Base-by-base conservation (phyloP, 64 coral and sea anemone species). In the Catalaphyllia jardinei region DNA sequence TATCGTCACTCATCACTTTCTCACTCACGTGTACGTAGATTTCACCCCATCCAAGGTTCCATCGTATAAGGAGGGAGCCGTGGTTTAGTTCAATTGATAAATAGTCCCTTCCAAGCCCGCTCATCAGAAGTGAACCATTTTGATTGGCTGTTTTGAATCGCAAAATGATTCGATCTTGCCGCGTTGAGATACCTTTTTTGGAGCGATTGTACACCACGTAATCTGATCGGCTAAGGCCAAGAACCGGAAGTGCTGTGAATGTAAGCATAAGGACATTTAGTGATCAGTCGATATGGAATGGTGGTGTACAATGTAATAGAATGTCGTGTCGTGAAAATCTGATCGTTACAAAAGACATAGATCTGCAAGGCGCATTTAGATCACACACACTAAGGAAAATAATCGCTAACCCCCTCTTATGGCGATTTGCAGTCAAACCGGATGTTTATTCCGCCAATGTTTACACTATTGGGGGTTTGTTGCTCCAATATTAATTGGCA, bases 31-130 rank as follows among this genome's bases (percentile, higher is more conserved):
- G 81, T 11, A 85, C 17, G 62, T 85, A 16, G 4, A 85, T n/a
- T 52, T 85, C 81, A 28, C 81, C 81, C 3, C 38, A 85, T 85
- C 81, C 81, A n/a, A 85, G 81, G 25, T 85, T 71, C 81, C 81
- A 85, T 35, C 81, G 81, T 71, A 85, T 7, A 31, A 85, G 42
- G 31, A 85, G 35, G 39, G 13, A 85, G 38, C 81, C 81, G 24
- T 3, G 22, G n/a, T 1, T 46, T 29, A 85, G 62, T 27, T 67
- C 81, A 15, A 85, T 71, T 18, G 42, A 35, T 13, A 85, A 51
- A 85, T 85, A 85, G 62, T 85, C 81, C 7, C 81, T 31, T 5
- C 62, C 62, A 17, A 22, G 62, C 9, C 81, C 81, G 63, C 62
- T 71, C 39, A 71, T 62, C 38, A 85, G 28, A 25, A 85, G 63